Conservation (phyloP, 2,113 vertebrate genomes). For the Natator depressus region DNA sequence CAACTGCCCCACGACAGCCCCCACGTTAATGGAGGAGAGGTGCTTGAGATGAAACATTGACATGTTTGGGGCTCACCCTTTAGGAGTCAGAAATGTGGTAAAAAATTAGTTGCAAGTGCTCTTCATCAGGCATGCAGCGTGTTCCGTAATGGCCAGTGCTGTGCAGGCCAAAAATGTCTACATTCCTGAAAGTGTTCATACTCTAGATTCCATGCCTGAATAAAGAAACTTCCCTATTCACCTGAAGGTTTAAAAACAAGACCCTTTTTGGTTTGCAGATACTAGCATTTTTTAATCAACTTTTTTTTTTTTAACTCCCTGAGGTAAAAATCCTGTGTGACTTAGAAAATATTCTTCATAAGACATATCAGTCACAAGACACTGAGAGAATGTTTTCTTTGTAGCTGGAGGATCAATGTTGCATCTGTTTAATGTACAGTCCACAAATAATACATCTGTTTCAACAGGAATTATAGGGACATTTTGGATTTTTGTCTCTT, state of each 20-base stretch:
- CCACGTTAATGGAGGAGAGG: not conserved
- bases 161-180: not conserved
- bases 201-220: not conserved
- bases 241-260: not conserved
- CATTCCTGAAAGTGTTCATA: not conserved
- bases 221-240: not conserved
- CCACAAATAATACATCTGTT: slow-evolving; percentile 51
- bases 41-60: slow-evolving; percentile 19
- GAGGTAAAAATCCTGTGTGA: slow-evolving; percentile 58
- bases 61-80: slow-evolving; percentile 7
- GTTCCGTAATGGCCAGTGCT: rapidly evolving
- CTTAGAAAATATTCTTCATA: slow-evolving; percentile 34
- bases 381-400: slow-evolving; percentile 69
- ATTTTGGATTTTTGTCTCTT: slow-evolving; percentile 36
- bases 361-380: slow-evolving; percentile 61
- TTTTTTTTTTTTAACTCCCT: not conserved
- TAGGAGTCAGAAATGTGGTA: slow-evolving; percentile 37
- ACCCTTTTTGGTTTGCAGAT: slow-evolving; percentile 19
- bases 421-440: slow-evolving; percentile 68
- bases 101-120: not conserved
- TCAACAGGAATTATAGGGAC: slow-evolving; percentile 48
- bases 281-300: slow-evolving; percentile 30
- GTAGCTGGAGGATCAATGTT: slow-evolving; percentile 65
- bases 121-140: slow-evolving; percentile 38
- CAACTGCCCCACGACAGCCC: not conserved